Base-by-base conservation (phyloP, 2,113 vertebrate species). In the Lipotes vexillifer region DNA sequence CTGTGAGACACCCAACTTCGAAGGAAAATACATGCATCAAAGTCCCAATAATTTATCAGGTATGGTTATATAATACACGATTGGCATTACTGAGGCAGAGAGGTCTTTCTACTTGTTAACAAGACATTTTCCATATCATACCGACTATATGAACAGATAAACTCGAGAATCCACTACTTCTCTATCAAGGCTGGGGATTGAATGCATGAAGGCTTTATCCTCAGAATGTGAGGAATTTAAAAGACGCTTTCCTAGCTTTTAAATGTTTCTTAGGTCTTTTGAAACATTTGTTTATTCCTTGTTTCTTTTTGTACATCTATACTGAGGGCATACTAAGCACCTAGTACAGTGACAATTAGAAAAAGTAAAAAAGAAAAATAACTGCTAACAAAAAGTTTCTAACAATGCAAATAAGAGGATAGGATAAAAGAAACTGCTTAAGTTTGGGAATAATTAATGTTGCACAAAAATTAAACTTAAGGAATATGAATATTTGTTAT, bases 401-500 rank as follows among this genome's bases (percentile, higher is more conserved):
- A 36, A 90, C 15, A 84, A 74, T 31, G 49, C 41, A 78, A 87
- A 38, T 52, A n/a, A 92, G 36, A 38, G 20, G 41, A 82, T 1
- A 63, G 29, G 27, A 96, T 44, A 91, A 59, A 94, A 96, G 44
- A 80, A 90, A 69, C 11, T 88, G 23, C 25, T 93, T 84, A 90
- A 21, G 17, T 80, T 63, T 77, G 38, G 61, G 59, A 90, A 61
- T 81, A 84, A 77, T 69, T 31, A 66, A 18, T 72, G 13, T 74
- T 88, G 83, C 52, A 91, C 33, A 92, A 80, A 63, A 96, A 71
- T 55, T 52, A 90, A 84, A 90, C 29, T 80, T 93, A 85, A 86
- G 38, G 41, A 14, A 83, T 88, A 82, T 14, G 3, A 2, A 65
- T 63, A 36, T 36, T 21, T 77, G 57, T 66, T 46, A 91, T 85